Evolutionary conservation across 2,888 invertebrate species (phyloP).

Genomic region (Hedychridium roseum): DNA sequence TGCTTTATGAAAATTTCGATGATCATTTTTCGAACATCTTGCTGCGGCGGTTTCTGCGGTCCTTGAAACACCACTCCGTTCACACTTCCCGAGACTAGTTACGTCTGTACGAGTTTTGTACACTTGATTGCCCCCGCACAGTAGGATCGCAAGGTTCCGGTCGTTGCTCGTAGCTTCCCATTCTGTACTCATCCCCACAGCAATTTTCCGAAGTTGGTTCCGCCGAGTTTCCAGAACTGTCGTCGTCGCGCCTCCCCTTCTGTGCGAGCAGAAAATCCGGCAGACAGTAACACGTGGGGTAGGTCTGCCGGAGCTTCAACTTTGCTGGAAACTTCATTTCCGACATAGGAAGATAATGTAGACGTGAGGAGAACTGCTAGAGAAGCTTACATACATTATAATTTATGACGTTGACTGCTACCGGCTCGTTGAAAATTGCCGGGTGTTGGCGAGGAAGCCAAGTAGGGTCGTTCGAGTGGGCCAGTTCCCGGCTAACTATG

Average conservation of each 20-base stretch:
- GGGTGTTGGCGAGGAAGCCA: constrained; percentile 19
- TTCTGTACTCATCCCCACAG: too few relatives aligned
- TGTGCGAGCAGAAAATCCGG: too few relatives aligned
- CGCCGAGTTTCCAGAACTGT: too few relatives aligned
- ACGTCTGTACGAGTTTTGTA: constrained; percentile 7
- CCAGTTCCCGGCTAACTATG: constrained; percentile 43
- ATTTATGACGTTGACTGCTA: constrained; percentile 3
- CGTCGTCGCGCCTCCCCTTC: too few relatives aligned
- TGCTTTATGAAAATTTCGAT: neutral
- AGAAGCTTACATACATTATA: too few relatives aligned
- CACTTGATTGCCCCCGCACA: constrained; percentile 6
- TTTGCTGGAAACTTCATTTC: too few relatives aligned
- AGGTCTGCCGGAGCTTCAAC: too few relatives aligned
- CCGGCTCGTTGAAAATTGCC: constrained; percentile 3
- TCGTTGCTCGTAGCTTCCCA: too few relatives aligned
- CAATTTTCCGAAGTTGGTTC: too few relatives aligned
- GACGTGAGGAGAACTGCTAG: too few relatives aligned
- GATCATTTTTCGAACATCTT: constrained; percentile 10
- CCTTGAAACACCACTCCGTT: constrained; percentile 17
- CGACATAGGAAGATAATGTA: too few relatives aligned
- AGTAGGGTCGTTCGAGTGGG: constrained; percentile 31
- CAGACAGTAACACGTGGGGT: too few relatives aligned
- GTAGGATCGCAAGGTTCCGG: neutral
- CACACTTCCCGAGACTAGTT: constrained; percentile 8
- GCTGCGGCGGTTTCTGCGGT: constrained; percentile 13